These are phyloP conservation scores for Platycheirus rosarum DNA, from an alignment of 2,888 invertebrate genomes.

Conservation along the genomic window DNA sequence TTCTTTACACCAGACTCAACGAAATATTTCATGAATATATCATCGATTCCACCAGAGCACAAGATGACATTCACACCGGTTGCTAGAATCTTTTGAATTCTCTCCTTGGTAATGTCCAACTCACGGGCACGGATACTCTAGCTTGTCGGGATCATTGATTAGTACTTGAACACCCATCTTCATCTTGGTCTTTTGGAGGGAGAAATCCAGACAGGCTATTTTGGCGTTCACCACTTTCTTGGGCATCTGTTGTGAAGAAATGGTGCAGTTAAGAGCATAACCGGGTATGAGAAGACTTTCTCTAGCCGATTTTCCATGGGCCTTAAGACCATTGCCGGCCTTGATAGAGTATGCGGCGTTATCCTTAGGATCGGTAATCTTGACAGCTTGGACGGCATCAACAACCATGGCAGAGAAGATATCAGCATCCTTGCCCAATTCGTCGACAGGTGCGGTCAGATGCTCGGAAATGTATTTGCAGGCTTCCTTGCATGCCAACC, in stretches of 20 bases:
- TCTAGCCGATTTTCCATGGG: conserved; percentile 96
- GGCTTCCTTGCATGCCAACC: conserved; percentile 99
- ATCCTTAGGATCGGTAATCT: conserved; percentile 92
- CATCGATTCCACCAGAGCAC: conserved; percentile 98
- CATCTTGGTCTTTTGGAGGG: conserved; percentile 99
- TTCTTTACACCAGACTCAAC: conserved; percentile 98
- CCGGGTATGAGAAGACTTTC: conserved; percentile 95
- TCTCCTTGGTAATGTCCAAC: conserved; percentile 98
- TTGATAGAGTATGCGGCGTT: conserved; percentile 95
- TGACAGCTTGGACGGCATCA: conserved; percentile 96
- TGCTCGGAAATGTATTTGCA: conserved; percentile 98
- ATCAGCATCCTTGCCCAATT: conserved; percentile 93
- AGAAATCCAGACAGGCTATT: conserved; percentile 99
- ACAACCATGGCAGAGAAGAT: conserved; percentile 98
- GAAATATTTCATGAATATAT: conserved; percentile 99
- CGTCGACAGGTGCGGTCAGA: conserved; percentile 94
- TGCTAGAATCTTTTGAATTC: conserved; percentile 95
- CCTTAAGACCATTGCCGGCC: conserved; percentile 98
- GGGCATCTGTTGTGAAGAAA: conserved; percentile 94
- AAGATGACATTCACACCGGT: conserved; percentile 98
- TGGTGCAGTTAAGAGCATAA: conserved; percentile 98
- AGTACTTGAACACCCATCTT: conserved; percentile 98
- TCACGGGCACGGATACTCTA: conserved; percentile 98
- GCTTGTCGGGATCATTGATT: conserved; percentile 95
- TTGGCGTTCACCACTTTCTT: conserved; percentile 96